Conservation (phyloP, 2,113 vertebrate species). For the Castor canadensis region DNA sequence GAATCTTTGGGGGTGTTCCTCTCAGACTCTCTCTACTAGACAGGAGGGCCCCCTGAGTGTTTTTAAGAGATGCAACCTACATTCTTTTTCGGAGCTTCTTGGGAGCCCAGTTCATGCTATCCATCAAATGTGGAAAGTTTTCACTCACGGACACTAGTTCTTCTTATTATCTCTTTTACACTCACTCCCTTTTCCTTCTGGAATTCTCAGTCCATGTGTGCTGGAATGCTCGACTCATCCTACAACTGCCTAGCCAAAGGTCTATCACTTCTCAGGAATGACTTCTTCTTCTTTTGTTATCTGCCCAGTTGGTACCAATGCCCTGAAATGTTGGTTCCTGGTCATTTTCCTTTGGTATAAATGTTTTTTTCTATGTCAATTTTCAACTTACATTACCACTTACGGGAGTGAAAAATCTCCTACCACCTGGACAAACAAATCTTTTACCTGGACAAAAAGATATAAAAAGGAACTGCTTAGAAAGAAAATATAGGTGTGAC, state of each 20-base stretch:
- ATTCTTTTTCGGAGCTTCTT: not conserved
- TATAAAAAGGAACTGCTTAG: too few species aligned
- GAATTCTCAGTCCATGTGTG: not conserved
- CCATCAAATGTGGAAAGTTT: not conserved
- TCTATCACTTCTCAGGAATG: not conserved
- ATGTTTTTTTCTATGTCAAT: not conserved
- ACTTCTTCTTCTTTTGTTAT: not conserved
- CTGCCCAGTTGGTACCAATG: not conserved
- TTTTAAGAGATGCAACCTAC: not conserved
- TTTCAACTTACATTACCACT: not conserved
- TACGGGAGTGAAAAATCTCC: not conserved
- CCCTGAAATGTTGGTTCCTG: not conserved
- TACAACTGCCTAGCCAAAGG: not conserved
- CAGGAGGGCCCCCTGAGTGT: not conserved
- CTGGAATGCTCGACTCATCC: not conserved
- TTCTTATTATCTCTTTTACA: not conserved
- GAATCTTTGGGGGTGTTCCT: not conserved
- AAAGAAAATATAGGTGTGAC: too few species aligned
- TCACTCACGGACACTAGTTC: not conserved
- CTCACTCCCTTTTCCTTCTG: not conserved
- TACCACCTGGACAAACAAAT: too few species aligned
- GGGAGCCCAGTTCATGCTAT: not conserved
- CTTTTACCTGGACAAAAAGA: too few species aligned
- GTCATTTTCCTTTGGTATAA: not conserved
- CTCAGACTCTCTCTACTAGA: not conserved